These are phyloP conservation scores for Rhineura floridana DNA, from an alignment of 2,113 vertebrate genomes.

Conservation along the genomic window DNA sequence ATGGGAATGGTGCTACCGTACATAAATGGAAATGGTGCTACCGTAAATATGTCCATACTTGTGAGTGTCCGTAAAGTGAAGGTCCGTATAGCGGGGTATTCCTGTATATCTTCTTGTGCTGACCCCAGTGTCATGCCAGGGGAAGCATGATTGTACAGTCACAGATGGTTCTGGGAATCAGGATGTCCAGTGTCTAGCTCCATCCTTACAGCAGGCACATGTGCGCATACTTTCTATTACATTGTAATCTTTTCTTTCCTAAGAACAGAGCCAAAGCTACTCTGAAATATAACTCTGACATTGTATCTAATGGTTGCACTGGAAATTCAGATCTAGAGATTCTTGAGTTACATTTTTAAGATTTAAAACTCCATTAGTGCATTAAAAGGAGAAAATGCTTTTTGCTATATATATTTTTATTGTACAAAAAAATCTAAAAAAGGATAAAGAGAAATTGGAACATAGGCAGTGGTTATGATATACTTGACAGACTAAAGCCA, in stretches of 20 bases:
- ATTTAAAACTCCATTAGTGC: background rate
- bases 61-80: too few relatives aligned
- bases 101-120: background rate
- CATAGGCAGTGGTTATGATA: slow-evolving; percentile 77
- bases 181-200: background rate
- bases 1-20: too few relatives aligned
- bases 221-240: background rate
- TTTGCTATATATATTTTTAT: slow-evolving; percentile 89
- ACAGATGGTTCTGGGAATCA: background rate
- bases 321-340: background rate
- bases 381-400: slow-evolving; percentile 16
- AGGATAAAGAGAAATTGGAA: slow-evolving; percentile 72
- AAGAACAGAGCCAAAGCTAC: background rate
- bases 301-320: background rate
- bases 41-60: too few relatives aligned
- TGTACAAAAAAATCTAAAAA: slow-evolving; percentile 86
- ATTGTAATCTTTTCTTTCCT: background rate
- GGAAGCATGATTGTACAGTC: background rate
- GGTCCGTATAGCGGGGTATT: too few relatives aligned
- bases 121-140: background rate
- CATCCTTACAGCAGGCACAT: background rate
- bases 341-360: background rate
- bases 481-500: slow-evolving; percentile 82
- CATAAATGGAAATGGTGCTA: too few relatives aligned
- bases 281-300: background rate